Evolutionary conservation across 2,113 vertebrate genomes (phyloP), one percentile per base, ranked within the genome.

Genomic region (Manacus vitellinus): DNA sequence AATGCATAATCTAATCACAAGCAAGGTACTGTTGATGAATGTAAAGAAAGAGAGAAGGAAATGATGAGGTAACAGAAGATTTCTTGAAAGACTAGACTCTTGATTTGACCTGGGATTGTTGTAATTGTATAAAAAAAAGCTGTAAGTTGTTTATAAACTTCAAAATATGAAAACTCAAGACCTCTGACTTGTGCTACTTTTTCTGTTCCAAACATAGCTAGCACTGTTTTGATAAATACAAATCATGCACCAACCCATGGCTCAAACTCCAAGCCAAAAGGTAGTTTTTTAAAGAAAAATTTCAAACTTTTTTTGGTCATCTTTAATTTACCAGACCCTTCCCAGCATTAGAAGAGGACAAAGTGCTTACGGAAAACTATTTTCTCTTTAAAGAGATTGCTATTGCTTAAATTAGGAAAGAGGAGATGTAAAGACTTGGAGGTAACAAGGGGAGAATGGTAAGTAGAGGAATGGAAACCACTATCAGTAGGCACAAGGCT

Each of bases 1-100:
- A 35, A 6, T 0, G 0, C 37, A 3, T 39, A 43, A 39, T 56
- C 47, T 72, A 27, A 44, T 79, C 2, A 0, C 1, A 0, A 52
- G 43, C 73, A 67, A 63, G 43, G 28, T 70, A 25, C 47, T 71
- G 37, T 54, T 88, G 39, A 37, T 62, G 24, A 76, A 17, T 20
- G 30, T 33, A 55, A 21, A 73, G 43, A 27, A 24, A 89, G 28
- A 82, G 28, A 41, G 49, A 23, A 58, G 44, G 67, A 62, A 90
- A 41, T 5, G 4, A 19, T 13, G 51, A 80, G 54, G 51, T 55
- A 89, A 31, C 12, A 70, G 49, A 56, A 70, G 16, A 46, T 55
- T 85, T 70, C 27, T 75, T 91, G 41, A 15, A 71, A 59, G 62
- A 22, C 17, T 72, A n/a, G 72, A 35, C 37, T 79, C 49, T 76